Percentiles rank a stretch among this genome's conserved stretches.
Conservation (phyloP, 2,888 invertebrate genomes). For the Flabesymbios commensalis region DNA sequence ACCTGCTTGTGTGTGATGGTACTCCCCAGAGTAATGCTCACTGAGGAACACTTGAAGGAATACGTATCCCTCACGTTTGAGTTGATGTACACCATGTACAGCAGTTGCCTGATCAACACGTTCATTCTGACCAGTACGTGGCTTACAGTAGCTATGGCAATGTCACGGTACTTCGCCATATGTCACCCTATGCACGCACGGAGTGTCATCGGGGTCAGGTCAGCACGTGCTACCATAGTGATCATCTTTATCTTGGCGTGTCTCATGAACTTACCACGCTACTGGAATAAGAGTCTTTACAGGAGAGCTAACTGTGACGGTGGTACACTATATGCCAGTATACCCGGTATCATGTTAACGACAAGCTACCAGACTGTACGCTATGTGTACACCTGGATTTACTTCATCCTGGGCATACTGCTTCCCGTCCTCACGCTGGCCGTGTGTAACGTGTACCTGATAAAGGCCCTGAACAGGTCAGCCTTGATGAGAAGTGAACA, state of each 20-base stretch:
- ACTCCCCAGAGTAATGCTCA: slow-evolving; percentile 9
- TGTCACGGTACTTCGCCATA: slow-evolving; percentile 14
- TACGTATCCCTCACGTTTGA: slow-evolving; percentile 3
- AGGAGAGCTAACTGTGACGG: too few species aligned
- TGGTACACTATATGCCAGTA: too few species aligned
- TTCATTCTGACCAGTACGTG: slow-evolving; percentile 20
- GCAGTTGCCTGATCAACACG: slow-evolving; percentile 14
- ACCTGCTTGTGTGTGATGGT: slow-evolving; percentile 14
- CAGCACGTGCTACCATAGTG: slow-evolving; percentile 1
- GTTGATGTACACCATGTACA: slow-evolving; percentile 14
- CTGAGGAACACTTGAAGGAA: background rate
- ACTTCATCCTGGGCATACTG: too few species aligned
- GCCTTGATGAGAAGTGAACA: too few species aligned
- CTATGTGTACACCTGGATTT: too few species aligned
- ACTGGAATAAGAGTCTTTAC: slow-evolving; percentile 15
- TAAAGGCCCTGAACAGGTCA: too few species aligned
- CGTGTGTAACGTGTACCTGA: too few species aligned
- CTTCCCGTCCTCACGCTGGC: too few species aligned
- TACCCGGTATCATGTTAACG: too few species aligned
- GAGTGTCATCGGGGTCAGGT: background rate
- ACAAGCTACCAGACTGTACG: too few species aligned
- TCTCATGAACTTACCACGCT: slow-evolving; percentile 9
- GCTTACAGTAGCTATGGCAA: slow-evolving; percentile 17
- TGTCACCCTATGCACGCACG: slow-evolving; percentile 15
- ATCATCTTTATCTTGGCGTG: slow-evolving; percentile 3